phyloP scores from a whole-genome alignment of 2,113 vertebrate genomes.

The Cyprinodon brontotheroides region DNA sequence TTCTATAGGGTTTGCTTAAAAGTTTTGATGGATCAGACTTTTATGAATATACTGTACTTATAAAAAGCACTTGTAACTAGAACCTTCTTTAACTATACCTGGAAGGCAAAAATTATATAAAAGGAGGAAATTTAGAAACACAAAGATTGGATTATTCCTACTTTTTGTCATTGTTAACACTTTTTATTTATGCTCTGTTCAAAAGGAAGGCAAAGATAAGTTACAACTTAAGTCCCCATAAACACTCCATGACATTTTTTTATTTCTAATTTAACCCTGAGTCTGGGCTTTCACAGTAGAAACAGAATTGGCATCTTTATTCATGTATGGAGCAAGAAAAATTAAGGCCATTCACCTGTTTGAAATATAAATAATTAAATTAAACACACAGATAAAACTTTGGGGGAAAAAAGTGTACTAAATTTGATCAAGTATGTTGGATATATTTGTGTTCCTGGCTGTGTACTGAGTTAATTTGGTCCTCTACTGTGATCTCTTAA shows the following conservation, averaged over 20 bases:
- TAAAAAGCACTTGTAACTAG: too few relatives aligned
- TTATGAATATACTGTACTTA: too few relatives aligned
- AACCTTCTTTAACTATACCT: too few relatives aligned
- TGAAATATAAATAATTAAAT: neutral
- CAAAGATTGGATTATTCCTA: neutral
- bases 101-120: too few relatives aligned
- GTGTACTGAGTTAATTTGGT: slow-evolving; percentile 77
- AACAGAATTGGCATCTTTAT: neutral
- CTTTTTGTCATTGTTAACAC: neutral
- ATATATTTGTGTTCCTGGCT: slow-evolving; percentile 50
- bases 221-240: neutral
- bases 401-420: neutral
- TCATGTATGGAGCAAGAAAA: neutral
- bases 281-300: neutral
- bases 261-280: neutral
- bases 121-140: neutral
- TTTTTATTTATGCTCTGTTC: neutral
- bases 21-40: neutral
- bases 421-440: neutral
- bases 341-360: neutral
- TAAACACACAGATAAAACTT: neutral
- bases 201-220: neutral
- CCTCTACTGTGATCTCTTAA: slow-evolving; percentile 17
- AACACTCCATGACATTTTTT: neutral
- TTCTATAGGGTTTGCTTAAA: neutral